Base-by-base conservation (phyloP, 2,888 invertebrate species). In the Melangyna quadrimaculata region DNA sequence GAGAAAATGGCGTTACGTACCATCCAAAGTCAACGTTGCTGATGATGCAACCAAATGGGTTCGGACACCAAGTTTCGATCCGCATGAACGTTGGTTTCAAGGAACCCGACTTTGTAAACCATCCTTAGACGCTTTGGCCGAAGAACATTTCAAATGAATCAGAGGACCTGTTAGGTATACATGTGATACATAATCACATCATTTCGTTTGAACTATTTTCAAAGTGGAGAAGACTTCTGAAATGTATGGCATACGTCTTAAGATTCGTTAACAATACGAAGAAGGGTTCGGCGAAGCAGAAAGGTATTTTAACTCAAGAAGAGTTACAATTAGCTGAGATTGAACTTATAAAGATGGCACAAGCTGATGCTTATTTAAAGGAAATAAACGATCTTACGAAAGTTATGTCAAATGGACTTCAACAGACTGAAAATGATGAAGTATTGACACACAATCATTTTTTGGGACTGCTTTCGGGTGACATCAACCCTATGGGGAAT, bases 361-460 rank as follows among this genome's bases (percentile, higher is more conserved):
- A 45, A 45, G 45, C 45, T 17, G 45, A 45, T 45, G 19, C n/a
- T 19, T 45, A 19, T 17, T 19, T 19, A 19, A 45, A 45, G 19
- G 45, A 45, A 2, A 45, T 45, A 19, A 45, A 9, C 45, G n/a
- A 45, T 8, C 45, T 35, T 35, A 35, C 6, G 35, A 35, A 35
- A 9, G 10, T 35, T 35, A 35, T 9, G 9, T 35, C 9, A 35
- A 35, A 35, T 35, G 35, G 35, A 10, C 35, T 35, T 35, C 35
- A 35, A 35, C 4, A 35, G 35, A 35, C 35, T 35, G 45, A 63
- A 61, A 7, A 86, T 74, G 59, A 79, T 1, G 84, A 87, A 45
- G 77, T 81, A 0, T 63, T 89, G 12, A 88, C 88, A 1, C 87
- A 87, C 0, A 89, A 88, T 55, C 88, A 89, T 75, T 88, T 89